These are phyloP conservation scores for Luperina nickerlii DNA, from an alignment of 2,888 invertebrate species.

Conservation along the genomic window DNA sequence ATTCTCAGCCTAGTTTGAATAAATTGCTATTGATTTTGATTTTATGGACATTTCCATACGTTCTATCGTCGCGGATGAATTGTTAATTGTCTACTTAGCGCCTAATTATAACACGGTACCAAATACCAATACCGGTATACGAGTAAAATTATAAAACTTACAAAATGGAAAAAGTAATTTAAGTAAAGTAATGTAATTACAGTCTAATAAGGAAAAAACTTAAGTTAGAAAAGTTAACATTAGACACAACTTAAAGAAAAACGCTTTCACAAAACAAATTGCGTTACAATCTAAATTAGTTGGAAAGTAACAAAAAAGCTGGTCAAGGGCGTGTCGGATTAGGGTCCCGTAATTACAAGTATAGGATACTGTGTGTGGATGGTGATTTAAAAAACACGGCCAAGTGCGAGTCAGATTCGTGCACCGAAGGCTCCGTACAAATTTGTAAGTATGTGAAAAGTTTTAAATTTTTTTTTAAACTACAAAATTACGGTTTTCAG, in stretches of 20 bases:
- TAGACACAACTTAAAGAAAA: slow-evolving; percentile 19
- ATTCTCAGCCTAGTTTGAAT: no score
- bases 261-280: slow-evolving; percentile 26
- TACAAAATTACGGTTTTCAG: no score
- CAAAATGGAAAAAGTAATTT: background rate
- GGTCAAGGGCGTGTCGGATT: background rate
- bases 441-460: no score
- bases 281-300: slow-evolving; percentile 25
- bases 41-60: background rate
- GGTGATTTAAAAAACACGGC: no score
- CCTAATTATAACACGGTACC: background rate
- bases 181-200: slow-evolving; percentile 14
- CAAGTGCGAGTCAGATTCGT: no score
- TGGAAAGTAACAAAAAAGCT: slow-evolving; percentile 4
- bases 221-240: slow-evolving; percentile 4
- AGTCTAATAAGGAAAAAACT: slow-evolving; percentile 13
- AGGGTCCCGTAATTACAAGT: slow-evolving; percentile 1
- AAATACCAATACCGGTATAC: background rate
- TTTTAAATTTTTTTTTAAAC: no score
- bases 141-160: background rate
- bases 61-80: no score
- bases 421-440: no score
- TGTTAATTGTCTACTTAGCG: no score
- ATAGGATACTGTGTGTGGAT: no score
- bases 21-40: no score